phyloP scores from a whole-genome alignment of 2,113 vertebrate species.

The Aphyosemion australe region DNA sequence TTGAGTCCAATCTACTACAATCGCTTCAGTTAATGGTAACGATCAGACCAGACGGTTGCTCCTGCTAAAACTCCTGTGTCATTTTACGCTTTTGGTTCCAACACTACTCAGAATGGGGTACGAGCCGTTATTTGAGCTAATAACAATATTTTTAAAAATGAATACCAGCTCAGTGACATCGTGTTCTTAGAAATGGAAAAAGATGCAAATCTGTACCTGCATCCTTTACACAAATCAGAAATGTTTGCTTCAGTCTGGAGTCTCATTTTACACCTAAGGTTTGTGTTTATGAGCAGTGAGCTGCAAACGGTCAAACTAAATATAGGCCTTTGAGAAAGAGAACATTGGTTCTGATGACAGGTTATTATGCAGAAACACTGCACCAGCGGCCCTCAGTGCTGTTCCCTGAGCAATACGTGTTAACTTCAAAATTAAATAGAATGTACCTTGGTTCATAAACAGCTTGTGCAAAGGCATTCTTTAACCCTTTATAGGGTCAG shows the following conservation, averaged over 20 bases:
- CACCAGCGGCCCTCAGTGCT: neutral
- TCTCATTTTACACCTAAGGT: neutral
- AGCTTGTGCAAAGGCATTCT: no score
- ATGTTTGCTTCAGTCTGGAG: neutral
- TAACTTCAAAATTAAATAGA: neutral
- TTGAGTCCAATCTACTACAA: no score
- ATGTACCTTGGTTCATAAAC: neutral
- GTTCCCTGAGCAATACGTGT: neutral
- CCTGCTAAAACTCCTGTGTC: no score
- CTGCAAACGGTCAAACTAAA: neutral
- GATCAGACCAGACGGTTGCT: no score
- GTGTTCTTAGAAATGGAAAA: neutral
- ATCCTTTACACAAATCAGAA: conserved; percentile 13
- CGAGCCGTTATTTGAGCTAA: no score
- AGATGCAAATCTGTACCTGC: neutral
- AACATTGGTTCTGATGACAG: neutral
- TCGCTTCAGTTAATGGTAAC: no score
- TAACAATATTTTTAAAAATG: neutral
- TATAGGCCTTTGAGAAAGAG: neutral
- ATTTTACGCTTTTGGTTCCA: no score
- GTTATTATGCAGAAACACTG: neutral
- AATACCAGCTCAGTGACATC: neutral
- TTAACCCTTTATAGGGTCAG: no score
- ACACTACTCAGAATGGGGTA: no score
- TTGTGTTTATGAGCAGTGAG: neutral